These are phyloP conservation scores for Sceloporus tristichus DNA, from an alignment of 2,113 vertebrate species.

Conservation along the genomic window DNA sequence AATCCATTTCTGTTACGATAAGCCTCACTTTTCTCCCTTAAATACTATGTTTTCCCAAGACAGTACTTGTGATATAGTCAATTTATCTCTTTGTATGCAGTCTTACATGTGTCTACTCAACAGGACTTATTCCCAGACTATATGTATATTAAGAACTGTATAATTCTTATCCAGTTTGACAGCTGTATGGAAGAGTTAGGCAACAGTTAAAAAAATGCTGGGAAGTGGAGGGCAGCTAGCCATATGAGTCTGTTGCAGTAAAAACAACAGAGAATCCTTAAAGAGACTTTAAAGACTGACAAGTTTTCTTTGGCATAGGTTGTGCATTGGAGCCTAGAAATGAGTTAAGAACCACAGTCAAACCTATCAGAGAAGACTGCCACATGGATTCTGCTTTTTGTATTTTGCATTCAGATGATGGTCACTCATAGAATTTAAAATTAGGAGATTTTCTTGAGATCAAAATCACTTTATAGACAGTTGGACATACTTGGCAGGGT, in stretches of 20 bases:
- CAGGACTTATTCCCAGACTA: no score
- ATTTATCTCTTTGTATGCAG: no score
- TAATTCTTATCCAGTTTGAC: background rate
- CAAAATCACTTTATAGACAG: background rate
- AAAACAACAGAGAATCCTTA: no score
- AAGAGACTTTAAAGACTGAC: background rate
- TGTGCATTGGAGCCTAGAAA: background rate
- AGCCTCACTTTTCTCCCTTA: no score
- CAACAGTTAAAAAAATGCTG: background rate
- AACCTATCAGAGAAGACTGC: background rate
- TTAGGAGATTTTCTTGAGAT: background rate
- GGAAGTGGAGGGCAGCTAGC: no score
- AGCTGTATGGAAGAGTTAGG: background rate
- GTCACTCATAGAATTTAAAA: background rate
- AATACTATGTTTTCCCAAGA: background rate
- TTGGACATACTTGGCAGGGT: constrained; percentile 14
- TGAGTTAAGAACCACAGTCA: background rate
- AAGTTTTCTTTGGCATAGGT: background rate
- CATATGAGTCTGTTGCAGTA: no score
- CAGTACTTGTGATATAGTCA: no score
- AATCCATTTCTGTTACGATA: background rate
- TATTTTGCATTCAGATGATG: background rate
- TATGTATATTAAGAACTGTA: background rate
- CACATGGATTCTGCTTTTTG: background rate
- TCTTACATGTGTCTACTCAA: no score